Conservation (phyloP, 2,113 vertebrate species). For the Ascaphus truei region DNA sequence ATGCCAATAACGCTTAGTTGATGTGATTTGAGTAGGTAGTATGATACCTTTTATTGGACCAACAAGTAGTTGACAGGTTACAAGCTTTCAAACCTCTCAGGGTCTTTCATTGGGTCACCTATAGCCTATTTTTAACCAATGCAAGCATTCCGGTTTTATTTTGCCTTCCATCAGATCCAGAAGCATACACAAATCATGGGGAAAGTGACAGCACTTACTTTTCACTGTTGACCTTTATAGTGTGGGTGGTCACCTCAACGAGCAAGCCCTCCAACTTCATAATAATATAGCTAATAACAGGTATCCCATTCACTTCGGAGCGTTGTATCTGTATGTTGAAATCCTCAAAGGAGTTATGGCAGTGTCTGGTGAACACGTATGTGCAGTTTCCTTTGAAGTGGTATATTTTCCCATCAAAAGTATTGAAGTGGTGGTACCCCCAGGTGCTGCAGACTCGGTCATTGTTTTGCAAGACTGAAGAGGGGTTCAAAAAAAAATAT, state of each 20-base stretch:
- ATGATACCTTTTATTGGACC: no score
- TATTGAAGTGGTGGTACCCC: constrained; percentile 58
- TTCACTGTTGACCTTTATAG: constrained; percentile 41
- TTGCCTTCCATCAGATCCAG: no score
- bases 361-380: constrained; percentile 56
- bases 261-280: constrained; percentile 53
- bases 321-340: constrained; percentile 63
- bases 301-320: neutral
- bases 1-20: no score
- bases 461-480: constrained; percentile 27
- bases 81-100: no score
- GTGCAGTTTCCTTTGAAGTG: constrained; percentile 52
- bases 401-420: constrained; percentile 55
- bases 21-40: no score
- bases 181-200: no score
- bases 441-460: constrained; percentile 56
- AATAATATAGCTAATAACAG: constrained; percentile 44
- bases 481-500: no score
- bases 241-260: constrained; percentile 38
- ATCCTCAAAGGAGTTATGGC: constrained; percentile 47
- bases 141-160: no score
- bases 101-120: no score
- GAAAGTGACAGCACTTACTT: no score
- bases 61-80: no score
- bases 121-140: no score